phyloP scores from a whole-genome alignment of 2,888 invertebrate genomes.

The Drosophila robusta region DNA sequence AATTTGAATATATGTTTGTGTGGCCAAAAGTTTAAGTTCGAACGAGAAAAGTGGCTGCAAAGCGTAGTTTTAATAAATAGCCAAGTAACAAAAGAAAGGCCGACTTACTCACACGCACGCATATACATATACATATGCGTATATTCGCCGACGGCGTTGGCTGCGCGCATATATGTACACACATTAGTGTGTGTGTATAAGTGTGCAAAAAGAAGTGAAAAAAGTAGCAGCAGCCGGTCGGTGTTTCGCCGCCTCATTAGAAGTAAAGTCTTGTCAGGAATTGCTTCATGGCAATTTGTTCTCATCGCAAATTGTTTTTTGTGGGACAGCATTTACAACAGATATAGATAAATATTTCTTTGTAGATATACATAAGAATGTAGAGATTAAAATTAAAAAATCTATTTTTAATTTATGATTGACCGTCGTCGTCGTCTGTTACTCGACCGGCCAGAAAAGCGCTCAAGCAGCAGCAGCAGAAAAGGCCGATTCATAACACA shows the following conservation, averaged over 20 bases:
- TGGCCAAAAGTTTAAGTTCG: neutral
- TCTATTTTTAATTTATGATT: conserved; percentile 79
- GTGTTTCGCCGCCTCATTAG: conserved; percentile 41
- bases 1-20: conserved; percentile 6
- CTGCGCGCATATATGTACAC: conserved; percentile 32
- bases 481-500: conserved; percentile 70
- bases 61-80: conserved; percentile 21
- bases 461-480: conserved; percentile 48
- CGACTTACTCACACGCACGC: conserved; percentile 41
- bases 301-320: conserved; percentile 8
- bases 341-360: conserved; percentile 19
- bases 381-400: conserved; percentile 50
- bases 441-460: conserved; percentile 71
- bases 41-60: neutral
- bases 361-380: conserved; percentile 32
- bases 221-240: conserved; percentile 72
- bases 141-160: conserved; percentile 65
- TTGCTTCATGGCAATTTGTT: conserved; percentile 24
- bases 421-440: conserved; percentile 51
- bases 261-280: conserved; percentile 45
- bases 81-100: conserved; percentile 36
- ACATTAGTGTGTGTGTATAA: conserved; percentile 41
- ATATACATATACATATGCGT: conserved; percentile 7
- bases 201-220: conserved; percentile 68
- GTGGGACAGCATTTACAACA: conserved; percentile 2